A percentile compares a stretch with the other conserved stretches of the same genome.
Conservation (phyloP, 2,113 vertebrate species). For the Equus przewalskii region DNA sequence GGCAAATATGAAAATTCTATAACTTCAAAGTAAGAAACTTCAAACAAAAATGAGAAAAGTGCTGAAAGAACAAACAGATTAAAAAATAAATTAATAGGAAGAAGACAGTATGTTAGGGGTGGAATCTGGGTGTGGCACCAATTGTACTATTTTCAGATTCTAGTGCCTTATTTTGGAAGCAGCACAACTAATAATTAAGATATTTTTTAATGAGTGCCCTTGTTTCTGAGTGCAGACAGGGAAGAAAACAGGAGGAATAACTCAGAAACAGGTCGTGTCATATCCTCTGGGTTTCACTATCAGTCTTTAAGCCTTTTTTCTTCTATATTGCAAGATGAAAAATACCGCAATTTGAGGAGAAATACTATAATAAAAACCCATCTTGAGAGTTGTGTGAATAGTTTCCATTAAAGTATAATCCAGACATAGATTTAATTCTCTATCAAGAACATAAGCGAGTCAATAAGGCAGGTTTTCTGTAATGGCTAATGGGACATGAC, state of each 20-base stretch:
- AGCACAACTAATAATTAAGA: conserved; percentile 60
- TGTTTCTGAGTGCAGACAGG: conserved; percentile 24
- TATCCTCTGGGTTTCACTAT: not conserved
- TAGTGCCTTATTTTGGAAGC: not conserved
- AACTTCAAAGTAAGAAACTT: conserved; percentile 87
- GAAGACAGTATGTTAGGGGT: conserved; percentile 30
- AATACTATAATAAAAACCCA: conserved; percentile 42
- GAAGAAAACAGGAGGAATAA: conserved; percentile 65
- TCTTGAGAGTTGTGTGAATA: not conserved
- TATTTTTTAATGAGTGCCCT: conserved; percentile 33
- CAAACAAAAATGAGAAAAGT: conserved; percentile 81
- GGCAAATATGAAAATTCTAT: conserved; percentile 83
- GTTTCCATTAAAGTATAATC: conserved; percentile 45
- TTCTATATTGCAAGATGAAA: conserved; percentile 52
- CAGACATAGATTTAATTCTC: conserved; percentile 32
- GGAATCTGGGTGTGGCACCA: not conserved
- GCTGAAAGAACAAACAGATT: conserved; percentile 80
- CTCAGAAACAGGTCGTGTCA: not conserved
- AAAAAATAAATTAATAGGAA: conserved; percentile 80
- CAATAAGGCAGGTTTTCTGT: conserved; percentile 49
- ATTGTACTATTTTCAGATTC: conserved; percentile 31
- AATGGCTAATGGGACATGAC: not conserved
- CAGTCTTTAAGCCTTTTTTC: conserved; percentile 43
- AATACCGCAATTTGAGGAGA: conserved; percentile 40
- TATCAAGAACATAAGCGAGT: conserved; percentile 47